Evolutionary conservation across 2,113 vertebrate species (phyloP).

Genomic region (Toxotes chatareus): DNA sequence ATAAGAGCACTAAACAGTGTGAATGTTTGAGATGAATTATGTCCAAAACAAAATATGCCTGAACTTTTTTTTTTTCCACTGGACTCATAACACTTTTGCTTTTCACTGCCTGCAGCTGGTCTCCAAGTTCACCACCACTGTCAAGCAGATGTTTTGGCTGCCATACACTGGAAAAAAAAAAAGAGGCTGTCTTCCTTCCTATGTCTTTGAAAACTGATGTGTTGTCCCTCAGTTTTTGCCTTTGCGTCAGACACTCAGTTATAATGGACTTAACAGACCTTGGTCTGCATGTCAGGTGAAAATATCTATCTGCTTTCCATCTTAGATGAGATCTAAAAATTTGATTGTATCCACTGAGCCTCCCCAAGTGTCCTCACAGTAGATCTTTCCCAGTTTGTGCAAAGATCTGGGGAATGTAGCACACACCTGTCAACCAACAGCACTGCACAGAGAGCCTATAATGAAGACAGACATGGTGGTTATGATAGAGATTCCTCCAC

Average conservation of each 20-base stretch:
- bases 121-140: conserved; percentile 20
- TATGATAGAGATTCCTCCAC: conserved; percentile 46
- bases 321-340: not conserved
- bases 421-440: conserved; percentile 57
- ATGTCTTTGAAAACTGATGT: not conserved
- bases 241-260: not conserved
- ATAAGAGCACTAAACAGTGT: not conserved
- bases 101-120: conserved; percentile 29
- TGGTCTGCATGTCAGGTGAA: not conserved
- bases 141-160: conserved; percentile 51
- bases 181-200: not conserved
- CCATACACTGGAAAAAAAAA: not conserved
- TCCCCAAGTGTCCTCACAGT: not conserved
- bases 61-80: not conserved
- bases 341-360: not conserved
- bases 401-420: conserved; percentile 61
- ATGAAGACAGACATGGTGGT: conserved; percentile 36
- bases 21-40: not conserved
- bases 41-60: not conserved
- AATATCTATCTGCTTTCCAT: not conserved
- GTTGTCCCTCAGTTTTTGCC: not conserved
- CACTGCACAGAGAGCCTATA: conserved; percentile 31
- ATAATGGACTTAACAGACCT: not conserved
- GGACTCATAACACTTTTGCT: not conserved
- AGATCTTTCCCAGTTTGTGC: conserved; percentile 1